phyloP scores from a whole-genome alignment of 2,797 vertebrate genomes.

The Phataginus tetradactyla region DNA sequence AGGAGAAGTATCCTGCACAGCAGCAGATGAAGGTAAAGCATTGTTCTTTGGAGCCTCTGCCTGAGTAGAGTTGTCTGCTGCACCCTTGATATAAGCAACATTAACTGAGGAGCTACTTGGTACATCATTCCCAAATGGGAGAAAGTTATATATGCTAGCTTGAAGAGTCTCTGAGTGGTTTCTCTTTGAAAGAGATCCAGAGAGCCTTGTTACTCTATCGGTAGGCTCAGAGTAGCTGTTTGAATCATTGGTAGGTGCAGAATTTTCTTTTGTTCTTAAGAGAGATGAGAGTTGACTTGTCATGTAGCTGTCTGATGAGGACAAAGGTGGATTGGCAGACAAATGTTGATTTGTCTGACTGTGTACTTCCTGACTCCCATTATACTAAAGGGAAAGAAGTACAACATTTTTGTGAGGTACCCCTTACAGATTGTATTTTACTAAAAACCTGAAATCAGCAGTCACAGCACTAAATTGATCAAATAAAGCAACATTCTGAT shows the following conservation, averaged over 20 bases:
- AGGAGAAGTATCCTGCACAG: not conserved
- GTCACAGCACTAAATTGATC: not conserved
- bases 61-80: not conserved
- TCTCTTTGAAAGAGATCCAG: conserved; percentile 36
- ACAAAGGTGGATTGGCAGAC: not conserved
- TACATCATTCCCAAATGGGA: not conserved
- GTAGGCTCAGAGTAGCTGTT: not conserved
- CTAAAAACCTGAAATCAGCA: not conserved
- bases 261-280: conserved; percentile 20
- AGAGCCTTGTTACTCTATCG: not conserved
- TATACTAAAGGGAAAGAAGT: conserved; percentile 68
- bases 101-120: not conserved
- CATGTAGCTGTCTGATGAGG: not conserved
- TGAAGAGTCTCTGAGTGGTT: not conserved
- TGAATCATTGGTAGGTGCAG: not conserved
- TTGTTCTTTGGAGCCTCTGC: not conserved
- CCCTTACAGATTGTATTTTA: not conserved
- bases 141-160: not conserved
- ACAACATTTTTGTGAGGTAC: conserved; percentile 33
- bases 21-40: not conserved
- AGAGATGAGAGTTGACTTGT: not conserved
- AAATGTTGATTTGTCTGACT: conserved; percentile 26
- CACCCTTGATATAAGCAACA: not conserved
- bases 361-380: conserved; percentile 60
- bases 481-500: conserved; percentile 1